These are phyloP conservation scores for Orientallactaga sibirica DNA, from an alignment of 2,797 vertebrate genomes.

Conservation along the genomic window DNA sequence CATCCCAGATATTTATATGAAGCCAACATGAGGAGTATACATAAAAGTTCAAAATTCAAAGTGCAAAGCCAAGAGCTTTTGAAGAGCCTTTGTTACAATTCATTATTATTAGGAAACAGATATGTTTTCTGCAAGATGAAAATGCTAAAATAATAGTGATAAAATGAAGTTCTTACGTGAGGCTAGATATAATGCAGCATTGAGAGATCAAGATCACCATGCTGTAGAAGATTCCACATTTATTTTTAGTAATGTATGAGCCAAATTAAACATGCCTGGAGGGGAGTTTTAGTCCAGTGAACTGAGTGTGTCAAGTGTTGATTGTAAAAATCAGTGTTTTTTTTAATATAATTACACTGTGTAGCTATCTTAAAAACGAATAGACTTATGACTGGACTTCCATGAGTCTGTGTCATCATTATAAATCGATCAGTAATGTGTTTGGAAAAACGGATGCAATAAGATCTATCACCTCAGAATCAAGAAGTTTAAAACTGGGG, in stretches of 20 bases:
- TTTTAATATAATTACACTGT: background rate
- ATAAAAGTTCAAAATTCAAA: slow-evolving; percentile 30
- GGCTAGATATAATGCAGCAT: background rate
- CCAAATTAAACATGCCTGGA: background rate
- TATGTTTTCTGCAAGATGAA: background rate
- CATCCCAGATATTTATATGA: background rate
- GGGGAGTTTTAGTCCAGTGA: background rate
- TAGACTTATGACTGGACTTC: background rate
- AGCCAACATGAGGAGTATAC: background rate
- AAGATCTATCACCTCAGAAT: background rate
- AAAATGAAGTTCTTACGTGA: slow-evolving; percentile 25
- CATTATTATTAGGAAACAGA: background rate
- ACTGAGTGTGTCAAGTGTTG: background rate
- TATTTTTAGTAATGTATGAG: background rate
- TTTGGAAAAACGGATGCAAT: slow-evolving; percentile 10
- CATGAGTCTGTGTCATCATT: background rate
- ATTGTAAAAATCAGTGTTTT: background rate
- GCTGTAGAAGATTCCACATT: slow-evolving; percentile 20
- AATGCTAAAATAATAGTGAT: background rate
- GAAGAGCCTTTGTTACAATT: background rate
- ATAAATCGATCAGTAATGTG: background rate
- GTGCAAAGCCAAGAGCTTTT: background rate
- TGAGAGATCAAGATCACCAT: background rate
- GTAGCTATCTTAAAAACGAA: background rate
- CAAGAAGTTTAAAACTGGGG: background rate